Evolutionary conservation across 2,797 vertebrate genomes (phyloP).

Genomic region (Rallus crepitans): DNA sequence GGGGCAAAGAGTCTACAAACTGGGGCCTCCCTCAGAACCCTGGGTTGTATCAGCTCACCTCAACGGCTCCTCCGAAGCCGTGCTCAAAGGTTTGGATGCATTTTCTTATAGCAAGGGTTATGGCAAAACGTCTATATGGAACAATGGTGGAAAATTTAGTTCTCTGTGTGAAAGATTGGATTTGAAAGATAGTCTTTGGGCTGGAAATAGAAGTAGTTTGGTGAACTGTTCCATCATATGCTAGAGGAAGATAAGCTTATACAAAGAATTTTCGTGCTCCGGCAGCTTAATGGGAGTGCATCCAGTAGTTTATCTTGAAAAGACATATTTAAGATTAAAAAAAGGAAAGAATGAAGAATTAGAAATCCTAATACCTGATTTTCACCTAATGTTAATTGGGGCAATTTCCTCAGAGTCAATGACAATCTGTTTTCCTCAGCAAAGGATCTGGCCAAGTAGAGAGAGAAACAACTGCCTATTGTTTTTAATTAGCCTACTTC

Average conservation of each 20-base stretch:
- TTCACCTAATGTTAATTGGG: not conserved
- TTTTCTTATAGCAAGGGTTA: not conserved
- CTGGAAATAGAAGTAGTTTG: not conserved
- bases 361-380: not conserved
- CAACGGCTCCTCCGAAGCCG: conserved; percentile 52
- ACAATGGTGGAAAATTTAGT: not conserved
- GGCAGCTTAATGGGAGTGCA: not conserved
- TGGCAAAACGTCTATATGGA: not conserved
- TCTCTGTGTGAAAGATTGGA: not conserved
- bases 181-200: not conserved
- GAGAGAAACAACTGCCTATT: not conserved
- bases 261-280: not conserved
- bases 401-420: not conserved
- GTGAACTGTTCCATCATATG: not conserved
- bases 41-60: conserved; percentile 75
- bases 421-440: not conserved
- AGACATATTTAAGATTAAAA: not conserved
- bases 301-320: not conserved
- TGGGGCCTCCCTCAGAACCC: conserved; percentile 73
- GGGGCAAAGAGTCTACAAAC: conserved; percentile 68
- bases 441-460: not conserved
- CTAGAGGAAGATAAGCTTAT: not conserved
- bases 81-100: conserved; percentile 72
- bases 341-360: not conserved
- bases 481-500: not conserved